Percentiles rank a stretch among this genome's conserved stretches.
Evolutionary conservation across 2,888 invertebrate species (phyloP).

Genomic region (Dolichopus griseipennis): DNA sequence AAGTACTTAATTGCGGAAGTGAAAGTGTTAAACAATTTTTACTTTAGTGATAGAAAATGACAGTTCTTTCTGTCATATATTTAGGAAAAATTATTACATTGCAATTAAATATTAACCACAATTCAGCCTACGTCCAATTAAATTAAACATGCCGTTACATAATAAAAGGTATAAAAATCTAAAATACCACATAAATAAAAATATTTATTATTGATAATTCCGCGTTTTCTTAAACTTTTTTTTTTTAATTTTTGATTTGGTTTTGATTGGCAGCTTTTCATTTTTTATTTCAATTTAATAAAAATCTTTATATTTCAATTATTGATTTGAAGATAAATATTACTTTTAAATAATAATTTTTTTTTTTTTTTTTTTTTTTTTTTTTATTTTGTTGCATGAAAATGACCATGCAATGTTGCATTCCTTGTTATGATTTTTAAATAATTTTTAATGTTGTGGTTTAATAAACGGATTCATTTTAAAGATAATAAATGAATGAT

Average conservation of each 20-base stretch:
- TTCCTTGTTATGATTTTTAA: background rate
- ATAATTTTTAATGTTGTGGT: background rate
- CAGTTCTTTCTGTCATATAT: too few species aligned
- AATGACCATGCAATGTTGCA: background rate
- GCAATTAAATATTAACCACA: background rate
- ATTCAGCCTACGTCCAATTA: background rate
- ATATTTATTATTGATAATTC: background rate
- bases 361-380: background rate
- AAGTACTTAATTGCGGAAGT: too few species aligned
- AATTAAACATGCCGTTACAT: too few species aligned
- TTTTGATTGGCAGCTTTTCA: constrained; percentile 4
- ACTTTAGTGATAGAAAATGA: too few species aligned
- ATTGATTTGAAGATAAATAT: constrained; percentile 4
- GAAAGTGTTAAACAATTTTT: too few species aligned
- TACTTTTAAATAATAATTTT: too few species aligned
- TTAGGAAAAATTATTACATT: too few species aligned
- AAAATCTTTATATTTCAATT: constrained; percentile 5
- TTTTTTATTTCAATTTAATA: background rate
- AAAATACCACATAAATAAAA: too few species aligned
- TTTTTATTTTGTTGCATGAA: too few species aligned
- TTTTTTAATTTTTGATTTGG: background rate
- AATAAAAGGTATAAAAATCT: too few species aligned
- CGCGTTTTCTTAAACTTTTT: background rate
- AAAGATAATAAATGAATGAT: background rate
- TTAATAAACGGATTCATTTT: background rate